Evolutionary conservation across 2,113 vertebrate species (phyloP), one percentile per base, ranked within the genome.

Genomic region (Sardina pilchardus): DNA sequence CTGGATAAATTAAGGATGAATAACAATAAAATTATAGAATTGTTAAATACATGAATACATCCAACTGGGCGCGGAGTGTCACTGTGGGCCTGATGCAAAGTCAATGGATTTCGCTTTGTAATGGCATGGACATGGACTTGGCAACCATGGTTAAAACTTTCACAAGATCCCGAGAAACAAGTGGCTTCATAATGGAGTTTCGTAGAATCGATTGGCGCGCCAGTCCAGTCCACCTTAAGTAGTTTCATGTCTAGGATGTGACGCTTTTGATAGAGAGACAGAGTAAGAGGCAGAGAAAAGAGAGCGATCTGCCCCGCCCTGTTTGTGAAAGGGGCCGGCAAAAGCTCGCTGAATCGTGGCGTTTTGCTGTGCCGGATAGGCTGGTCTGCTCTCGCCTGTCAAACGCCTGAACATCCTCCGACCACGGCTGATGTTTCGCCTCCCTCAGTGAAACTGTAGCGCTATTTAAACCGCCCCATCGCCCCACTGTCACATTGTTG

Each of bases 361-460:
- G 26, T 16, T 42, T 16, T 81, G 63, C 34, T 24, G n/a, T 14
- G 26, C 19, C 44, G 16, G 84, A 85, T 85, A 78, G 84, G 84
- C 71, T 85, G 84, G 30, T 34, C 44, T 21, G 47, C 26, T 80
- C 84, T 85, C 71, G 71, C 84, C 84, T 85, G 63, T 85, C 67
- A 45, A 53, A 71, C 21, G 84, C 50, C 71, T 78, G 71, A 81
- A 80, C 71, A 47, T 85, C 71, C 16, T 71, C 71, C 47, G 44
- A 36, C 26, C 26, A 48, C 67, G 42, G 84, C 26, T 44, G 30
- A 47, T 42, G 71, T 50, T 39, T 80, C 45, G 17, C 45, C 50
- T 5, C 71, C 71, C 71, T 78, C 63, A 85, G 17, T 80, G 71
- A 81, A 30, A 85, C 67, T 39, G 16, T 34, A 53, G 84, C 67